Base-by-base conservation (phyloP, 2,888 invertebrate species). In the Epinotia demarniana region DNA sequence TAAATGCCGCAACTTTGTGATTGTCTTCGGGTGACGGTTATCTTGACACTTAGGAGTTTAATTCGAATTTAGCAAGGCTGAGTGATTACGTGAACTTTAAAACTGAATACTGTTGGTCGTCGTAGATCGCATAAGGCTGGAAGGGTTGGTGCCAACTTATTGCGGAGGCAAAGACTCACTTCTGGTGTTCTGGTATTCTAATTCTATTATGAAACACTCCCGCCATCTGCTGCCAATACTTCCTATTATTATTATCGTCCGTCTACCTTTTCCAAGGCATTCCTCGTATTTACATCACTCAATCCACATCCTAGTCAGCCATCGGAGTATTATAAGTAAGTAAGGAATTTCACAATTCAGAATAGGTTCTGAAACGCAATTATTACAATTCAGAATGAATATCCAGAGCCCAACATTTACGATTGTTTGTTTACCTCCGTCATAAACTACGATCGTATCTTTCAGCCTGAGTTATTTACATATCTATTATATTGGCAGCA, bases 31-130 rank as follows among this genome's bases (percentile, higher is more conserved):
- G 9, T 11, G 18, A n/a, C 27, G 61, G 46, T 64, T 70, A 70
- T 70, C 70, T 70, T 70, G 70, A 70, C 70, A 70, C 18, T 70
- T 70, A 11, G 9, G 33, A 60, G 61, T 70, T 70, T 61, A 61
- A 70, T 70, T 49, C 58, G 58, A 69, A 43, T 69, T 69, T 69
- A 43, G 46, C 16, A 69, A 43, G 58, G 68, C 46, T 58, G 43
- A 43, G 43, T 69, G 58, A 11, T 11, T 58, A 43, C 46, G 68
- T 58, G 16, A 23, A 39, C 55, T 69, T 55, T 43, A 58, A 60
- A 58, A 60, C 9, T 43, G 43, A 69, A 58, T 46, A 46, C 8
- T 33, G 13, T 57, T 46, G n/a, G 49, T 2, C 19, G 13, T 3
- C 5, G 27, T 46, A 46, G 63, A 39, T 18, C 9, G 13, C 13